Base-by-base conservation (phyloP, 2,113 vertebrate genomes). In the Petrocephalus microphthalmus region DNA sequence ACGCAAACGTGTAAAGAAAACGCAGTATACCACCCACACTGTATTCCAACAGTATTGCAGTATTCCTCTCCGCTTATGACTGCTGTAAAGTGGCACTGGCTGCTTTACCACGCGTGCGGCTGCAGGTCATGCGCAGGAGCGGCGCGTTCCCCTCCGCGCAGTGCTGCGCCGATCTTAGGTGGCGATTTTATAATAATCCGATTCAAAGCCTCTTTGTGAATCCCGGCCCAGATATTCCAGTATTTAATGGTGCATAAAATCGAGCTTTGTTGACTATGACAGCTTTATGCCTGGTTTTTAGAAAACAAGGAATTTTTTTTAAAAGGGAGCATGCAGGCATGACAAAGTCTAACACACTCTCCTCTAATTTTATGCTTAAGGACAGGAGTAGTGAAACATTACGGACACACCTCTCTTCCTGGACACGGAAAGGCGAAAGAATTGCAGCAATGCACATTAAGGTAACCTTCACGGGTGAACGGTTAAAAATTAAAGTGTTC, bases 81-180 rank as follows among this genome's bases (percentile, higher is more conserved):
- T 74, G 45, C 52, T 67, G 15, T 19, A 67, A 25, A 29, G 33
- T 22, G 88, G 54, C 54, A 82, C 67, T 60, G n/a, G 15, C 42
- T 57, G 71, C 53, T 87, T 87, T 64, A 84, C 33, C 53, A 52
- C 11, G 37, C 29, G 33, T 52, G 71, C 54, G 45, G 22, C 47
- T 71, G 19, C 78, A 67, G 78, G 33, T 87, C 89, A 89, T 89
- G 89, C 89, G 89, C 89, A 85, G 25, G 25, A 53, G 54, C 52
- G 42, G 53, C 37, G 42, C 37, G 13, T 52, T 89, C 54, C 57
- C 84, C 67, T 87, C 74, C 64, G n/a, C n/a, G 67, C 81, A 60
- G 83, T 82, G 53, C 33, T 51, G 29, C 56, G 52, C 33, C n/a
- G 52, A 57, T 83, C 33, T 29, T 25, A 51, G 51, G 64, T 57